These are phyloP conservation scores for Thinocorus orbignyianus DNA, from an alignment of 2,113 vertebrate species.

Conservation along the genomic window DNA sequence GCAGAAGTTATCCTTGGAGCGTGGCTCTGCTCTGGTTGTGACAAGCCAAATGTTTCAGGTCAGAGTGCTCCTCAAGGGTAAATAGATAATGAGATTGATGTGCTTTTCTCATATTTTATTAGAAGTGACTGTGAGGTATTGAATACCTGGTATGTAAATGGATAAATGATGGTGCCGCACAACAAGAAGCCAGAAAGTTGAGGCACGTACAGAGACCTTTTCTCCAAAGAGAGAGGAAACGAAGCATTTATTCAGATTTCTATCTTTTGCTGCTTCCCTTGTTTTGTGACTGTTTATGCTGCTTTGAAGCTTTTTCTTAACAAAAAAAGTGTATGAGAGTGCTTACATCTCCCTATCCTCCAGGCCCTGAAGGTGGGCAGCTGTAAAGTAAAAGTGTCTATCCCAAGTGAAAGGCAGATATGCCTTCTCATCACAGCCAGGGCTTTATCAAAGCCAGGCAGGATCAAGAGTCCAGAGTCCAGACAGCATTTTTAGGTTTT, in stretches of 20 bases:
- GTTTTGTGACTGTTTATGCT: background rate
- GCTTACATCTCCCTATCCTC: background rate
- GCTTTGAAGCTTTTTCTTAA: background rate
- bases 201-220: background rate
- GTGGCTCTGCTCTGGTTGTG: background rate
- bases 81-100: background rate
- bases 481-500: background rate
- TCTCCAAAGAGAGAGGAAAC: background rate
- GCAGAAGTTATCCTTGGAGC: background rate
- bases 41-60: background rate
- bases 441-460: background rate
- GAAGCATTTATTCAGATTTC: background rate
- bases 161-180: background rate
- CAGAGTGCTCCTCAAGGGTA: conserved; percentile 20
- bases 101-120: background rate
- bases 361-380: background rate
- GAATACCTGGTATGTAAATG: background rate
- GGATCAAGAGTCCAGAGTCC: background rate
- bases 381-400: background rate
- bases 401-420: background rate
- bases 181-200: background rate
- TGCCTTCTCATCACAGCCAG: background rate
- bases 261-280: background rate
- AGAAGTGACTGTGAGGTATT: background rate
- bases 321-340: background rate